Evolutionary conservation across 2,797 vertebrate genomes (phyloP).

Genomic region (Crenuchus spilurus): DNA sequence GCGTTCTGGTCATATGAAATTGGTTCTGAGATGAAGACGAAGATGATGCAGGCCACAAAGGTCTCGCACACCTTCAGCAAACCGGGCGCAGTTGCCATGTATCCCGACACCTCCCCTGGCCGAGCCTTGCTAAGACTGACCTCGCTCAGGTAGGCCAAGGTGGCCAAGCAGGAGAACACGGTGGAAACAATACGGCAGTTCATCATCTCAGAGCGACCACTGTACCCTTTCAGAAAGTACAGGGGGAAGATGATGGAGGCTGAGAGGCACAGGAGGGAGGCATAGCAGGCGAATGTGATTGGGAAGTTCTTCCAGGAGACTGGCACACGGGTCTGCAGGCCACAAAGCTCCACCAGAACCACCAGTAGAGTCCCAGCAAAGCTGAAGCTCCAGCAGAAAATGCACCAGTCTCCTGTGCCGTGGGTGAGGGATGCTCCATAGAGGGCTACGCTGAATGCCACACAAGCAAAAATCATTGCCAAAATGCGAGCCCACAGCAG

Average conservation of each 20-base stretch:
- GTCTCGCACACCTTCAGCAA: constrained; percentile 90
- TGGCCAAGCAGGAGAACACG: constrained; percentile 86
- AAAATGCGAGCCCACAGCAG: constrained; percentile 84
- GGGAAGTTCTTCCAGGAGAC: constrained; percentile 93
- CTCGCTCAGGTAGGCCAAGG: constrained; percentile 83
- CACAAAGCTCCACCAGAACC: constrained; percentile 82
- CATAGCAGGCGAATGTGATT: constrained; percentile 89
- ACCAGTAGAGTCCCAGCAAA: constrained; percentile 84
- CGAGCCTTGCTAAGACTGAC: constrained; percentile 86
- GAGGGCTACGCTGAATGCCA: constrained; percentile 85
- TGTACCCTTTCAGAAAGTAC: constrained; percentile 73
- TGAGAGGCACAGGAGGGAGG: constrained; percentile 85
- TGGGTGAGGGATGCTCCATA: constrained; percentile 59
- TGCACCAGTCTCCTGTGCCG: constrained; percentile 82
- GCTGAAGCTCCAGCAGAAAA: constrained; percentile 92
- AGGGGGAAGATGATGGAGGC: constrained; percentile 89
- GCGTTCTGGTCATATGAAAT: constrained; percentile 68
- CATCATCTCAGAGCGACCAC: background rate
- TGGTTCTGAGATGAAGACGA: constrained; percentile 80
- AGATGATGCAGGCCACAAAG: constrained; percentile 89
- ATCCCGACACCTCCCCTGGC: constrained; percentile 86
- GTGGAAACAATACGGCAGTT: constrained; percentile 78
- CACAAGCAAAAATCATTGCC: constrained; percentile 80
- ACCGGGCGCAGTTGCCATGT: constrained; percentile 90
- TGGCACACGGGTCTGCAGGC: constrained; percentile 80